Percentiles rank a stretch among this genome's conserved stretches.
phyloP scores from a whole-genome alignment of 2,113 vertebrate genomes.

The Physeter macrocephalus region DNA sequence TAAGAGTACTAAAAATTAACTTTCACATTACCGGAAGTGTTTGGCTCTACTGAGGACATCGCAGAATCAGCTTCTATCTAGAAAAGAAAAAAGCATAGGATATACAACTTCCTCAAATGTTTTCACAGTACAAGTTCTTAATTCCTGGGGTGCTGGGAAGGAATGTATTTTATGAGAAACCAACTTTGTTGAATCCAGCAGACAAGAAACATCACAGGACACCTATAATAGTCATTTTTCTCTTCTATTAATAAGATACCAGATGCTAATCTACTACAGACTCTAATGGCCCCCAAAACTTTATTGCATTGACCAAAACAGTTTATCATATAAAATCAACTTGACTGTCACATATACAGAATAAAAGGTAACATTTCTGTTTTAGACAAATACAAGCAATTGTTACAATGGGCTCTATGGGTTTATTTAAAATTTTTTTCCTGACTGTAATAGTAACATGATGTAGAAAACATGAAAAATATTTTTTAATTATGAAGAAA shows the following conservation, averaged over 20 bases:
- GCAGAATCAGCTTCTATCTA: slow-evolving; percentile 74
- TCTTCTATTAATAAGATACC: not conserved
- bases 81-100: slow-evolving; percentile 57
- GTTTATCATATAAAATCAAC: not conserved
- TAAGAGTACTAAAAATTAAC: slow-evolving; percentile 4
- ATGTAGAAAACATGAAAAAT: not conserved
- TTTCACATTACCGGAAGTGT: slow-evolving; percentile 64
- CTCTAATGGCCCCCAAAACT: not conserved
- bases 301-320: not conserved
- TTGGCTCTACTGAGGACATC: slow-evolving; percentile 61
- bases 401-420: not conserved
- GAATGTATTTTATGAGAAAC: not conserved
- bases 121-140: not conserved
- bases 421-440: not conserved
- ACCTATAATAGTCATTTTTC: not conserved
- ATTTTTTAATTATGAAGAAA: not conserved
- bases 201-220: not conserved
- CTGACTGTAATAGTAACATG: not conserved
- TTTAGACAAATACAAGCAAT: not conserved
- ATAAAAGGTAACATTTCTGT: not conserved
- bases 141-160: not conserved
- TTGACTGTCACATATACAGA: not conserved
- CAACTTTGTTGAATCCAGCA: not conserved
- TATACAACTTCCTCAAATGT: not conserved
- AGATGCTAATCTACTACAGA: not conserved